Conservation (phyloP, 2,797 vertebrate species). For the Pteropus rufus region DNA sequence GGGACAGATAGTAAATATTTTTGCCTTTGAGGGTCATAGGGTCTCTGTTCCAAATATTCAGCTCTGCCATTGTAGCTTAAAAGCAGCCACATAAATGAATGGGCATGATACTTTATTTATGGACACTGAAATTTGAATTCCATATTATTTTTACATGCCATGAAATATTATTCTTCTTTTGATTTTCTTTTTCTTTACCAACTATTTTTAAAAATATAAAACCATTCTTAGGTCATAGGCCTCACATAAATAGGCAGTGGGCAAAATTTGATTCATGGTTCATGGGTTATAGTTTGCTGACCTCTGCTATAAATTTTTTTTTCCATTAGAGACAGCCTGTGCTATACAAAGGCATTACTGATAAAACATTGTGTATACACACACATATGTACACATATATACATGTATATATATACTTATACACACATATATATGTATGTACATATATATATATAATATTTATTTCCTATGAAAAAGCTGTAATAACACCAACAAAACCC, state of each 20-base stretch:
- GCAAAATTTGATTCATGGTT: background rate
- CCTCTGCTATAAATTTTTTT: background rate
- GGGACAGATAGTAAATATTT: background rate
- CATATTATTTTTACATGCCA: background rate
- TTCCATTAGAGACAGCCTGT: background rate
- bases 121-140: background rate
- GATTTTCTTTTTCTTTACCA: background rate
- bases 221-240: background rate
- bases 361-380: background rate
- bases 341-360: background rate
- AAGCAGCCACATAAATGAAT: background rate
- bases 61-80: background rate
- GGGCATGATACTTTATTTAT: background rate
- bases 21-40: background rate
- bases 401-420: no score
- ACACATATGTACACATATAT: no score
- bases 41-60: background rate
- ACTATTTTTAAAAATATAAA: background rate
- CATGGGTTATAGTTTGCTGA: background rate
- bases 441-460: background rate
- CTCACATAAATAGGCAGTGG: background rate
- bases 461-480: background rate
- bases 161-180: slow-evolving; percentile 7
- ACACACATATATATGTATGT: no score
- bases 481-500: background rate